Percentiles rank a stretch among this genome's conserved stretches.
phyloP scores from a whole-genome alignment of 2,113 vertebrate species.

The Nibea coibor region DNA sequence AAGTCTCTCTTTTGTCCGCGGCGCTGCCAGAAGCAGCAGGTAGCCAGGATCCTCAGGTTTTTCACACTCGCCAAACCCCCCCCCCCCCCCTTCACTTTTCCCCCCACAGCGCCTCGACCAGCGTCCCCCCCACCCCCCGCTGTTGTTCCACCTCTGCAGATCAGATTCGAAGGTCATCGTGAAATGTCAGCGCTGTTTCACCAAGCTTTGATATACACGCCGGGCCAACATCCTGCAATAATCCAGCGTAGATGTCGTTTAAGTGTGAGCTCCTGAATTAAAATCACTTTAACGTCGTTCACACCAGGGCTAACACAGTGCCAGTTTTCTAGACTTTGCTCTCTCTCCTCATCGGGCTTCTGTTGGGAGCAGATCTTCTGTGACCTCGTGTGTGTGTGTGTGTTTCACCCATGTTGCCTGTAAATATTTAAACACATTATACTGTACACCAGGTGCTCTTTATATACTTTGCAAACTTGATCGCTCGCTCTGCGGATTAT shows the following conservation, averaged over 20 bases:
- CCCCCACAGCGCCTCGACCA: conserved; percentile 33
- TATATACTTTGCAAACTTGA: conserved; percentile 42
- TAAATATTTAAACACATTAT: conserved; percentile 63
- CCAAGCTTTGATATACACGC: conserved; percentile 40
- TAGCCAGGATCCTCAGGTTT: conserved; percentile 77
- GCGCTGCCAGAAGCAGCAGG: conserved; percentile 80
- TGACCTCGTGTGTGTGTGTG: conserved; percentile 37
- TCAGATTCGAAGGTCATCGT: conserved; percentile 63
- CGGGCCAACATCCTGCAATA: conserved; percentile 47
- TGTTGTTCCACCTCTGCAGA: conserved; percentile 63
- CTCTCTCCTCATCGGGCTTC: conserved; percentile 10
- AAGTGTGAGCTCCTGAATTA: not conserved
- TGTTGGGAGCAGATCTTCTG: conserved; percentile 24
- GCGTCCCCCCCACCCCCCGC: conserved; percentile 66
- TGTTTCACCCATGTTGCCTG: conserved; percentile 59
- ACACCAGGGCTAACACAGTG: conserved; percentile 22
- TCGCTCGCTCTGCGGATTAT: conserved; percentile 23
- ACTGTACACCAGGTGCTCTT: conserved; percentile 64
- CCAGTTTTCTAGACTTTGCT: conserved; percentile 11
- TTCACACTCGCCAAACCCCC: conserved; percentile 46
- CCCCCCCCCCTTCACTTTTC: conserved; percentile 18
- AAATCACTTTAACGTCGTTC: conserved; percentile 7
- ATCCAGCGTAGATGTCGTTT: conserved; percentile 23
- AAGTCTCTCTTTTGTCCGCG: conserved; percentile 58
- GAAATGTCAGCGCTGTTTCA: conserved; percentile 49